Evolutionary conservation across 2,888 invertebrate species (phyloP).

Genomic region (Patella ulyssiponensis): DNA sequence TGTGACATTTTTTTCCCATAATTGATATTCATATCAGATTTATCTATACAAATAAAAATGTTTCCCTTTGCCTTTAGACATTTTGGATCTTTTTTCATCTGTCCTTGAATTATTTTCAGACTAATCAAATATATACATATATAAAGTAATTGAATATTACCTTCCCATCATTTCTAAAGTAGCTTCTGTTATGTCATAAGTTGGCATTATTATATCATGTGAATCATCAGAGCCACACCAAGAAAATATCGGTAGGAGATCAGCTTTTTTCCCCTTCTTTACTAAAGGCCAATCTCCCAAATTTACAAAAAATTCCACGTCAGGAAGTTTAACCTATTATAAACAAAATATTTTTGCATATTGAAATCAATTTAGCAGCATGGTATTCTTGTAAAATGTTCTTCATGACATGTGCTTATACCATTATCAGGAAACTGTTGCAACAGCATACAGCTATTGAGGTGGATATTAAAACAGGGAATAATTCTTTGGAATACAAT

Average conservation of each 20-base stretch:
- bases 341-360: no score
- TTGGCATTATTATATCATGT: slow-evolving; percentile 92
- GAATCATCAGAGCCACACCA: slow-evolving; percentile 94
- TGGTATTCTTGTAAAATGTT: no score
- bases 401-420: no score
- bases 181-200: slow-evolving; percentile 94
- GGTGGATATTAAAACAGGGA: no score
- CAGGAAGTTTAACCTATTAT: slow-evolving; percentile 78
- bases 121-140: neutral
- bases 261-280: slow-evolving; percentile 67
- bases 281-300: slow-evolving; percentile 94
- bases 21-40: neutral
- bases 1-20: no score
- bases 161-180: slow-evolving; percentile 93
- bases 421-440: no score
- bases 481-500: no score
- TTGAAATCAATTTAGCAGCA: no score
- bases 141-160: slow-evolving; percentile 66
- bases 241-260: slow-evolving; percentile 87
- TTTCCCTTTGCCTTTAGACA: neutral
- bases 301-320: slow-evolving; percentile 91
- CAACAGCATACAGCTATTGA: no score
- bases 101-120: no score
- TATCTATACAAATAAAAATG: neutral
- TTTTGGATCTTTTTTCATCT: no score